Base-by-base conservation (phyloP, 2,113 vertebrate species). In the Entosphenus tridentatus region DNA sequence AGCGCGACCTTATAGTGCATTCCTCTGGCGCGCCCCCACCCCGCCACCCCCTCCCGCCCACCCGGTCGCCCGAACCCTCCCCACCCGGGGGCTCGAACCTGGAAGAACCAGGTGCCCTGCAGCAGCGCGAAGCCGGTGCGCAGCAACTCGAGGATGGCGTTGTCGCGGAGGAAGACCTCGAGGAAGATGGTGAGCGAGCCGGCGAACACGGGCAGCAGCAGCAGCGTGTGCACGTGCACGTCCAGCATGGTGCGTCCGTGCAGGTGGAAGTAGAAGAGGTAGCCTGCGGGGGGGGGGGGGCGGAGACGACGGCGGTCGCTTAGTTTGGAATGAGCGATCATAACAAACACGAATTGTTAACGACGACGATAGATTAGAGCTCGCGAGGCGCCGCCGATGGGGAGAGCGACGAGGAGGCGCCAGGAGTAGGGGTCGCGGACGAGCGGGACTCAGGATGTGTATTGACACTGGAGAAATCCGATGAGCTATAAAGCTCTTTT, bases 41-140 rank as follows among this genome's bases (percentile, higher is more conserved):
- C 18, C 21, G 2, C 0, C 56, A 17, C 10, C 67, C 17, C 69
- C 11, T 39, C 57, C 0, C 3, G 1, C 10, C 21, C 17, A 68
- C 56, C 1, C 56, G 1, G 58, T 54, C 2, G 14, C 21, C 0
- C 3, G 4, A 59, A 13, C 14, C 67, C 57, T 16, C 2, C 55
- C 13, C 1, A 0, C 1, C 54, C 18, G 57, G 72, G 68, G 56
- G 4, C 68, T 16, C 80, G 70, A 71, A 96, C 93, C 88, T 98
- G 88, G 82, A 84, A 98, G 78, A 98, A 89, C 93, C 93, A 98
- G 0, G 87, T 82, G 12, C 90, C 93, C 73, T 97, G 89, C n/a
- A 89, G 73, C n/a, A 95, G 80, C 72, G 84, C 70, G n/a, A 87
- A 11, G 12, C 78, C 79, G 1, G 80, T 77, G n/a, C 83, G 73